phyloP scores from a whole-genome alignment of 2,113 vertebrate species.

The Madoqua kirkii region DNA sequence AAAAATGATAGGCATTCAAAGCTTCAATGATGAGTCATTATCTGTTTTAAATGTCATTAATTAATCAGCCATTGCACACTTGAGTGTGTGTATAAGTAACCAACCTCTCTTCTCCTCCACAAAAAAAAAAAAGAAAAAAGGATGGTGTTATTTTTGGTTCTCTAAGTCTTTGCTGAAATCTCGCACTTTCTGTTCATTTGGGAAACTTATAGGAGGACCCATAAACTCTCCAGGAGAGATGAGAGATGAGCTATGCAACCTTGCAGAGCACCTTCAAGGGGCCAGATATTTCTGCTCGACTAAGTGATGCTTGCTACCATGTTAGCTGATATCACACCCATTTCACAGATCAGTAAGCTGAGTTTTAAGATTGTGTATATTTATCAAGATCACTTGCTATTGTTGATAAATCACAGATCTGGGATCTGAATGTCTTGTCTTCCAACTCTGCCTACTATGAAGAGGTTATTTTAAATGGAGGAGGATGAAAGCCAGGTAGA shows the following conservation, averaged over 20 bases:
- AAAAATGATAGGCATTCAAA: neutral
- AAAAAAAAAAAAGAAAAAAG: neutral
- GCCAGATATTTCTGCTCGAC: neutral
- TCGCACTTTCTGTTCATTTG: neutral
- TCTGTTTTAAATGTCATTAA: neutral
- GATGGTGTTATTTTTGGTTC: neutral
- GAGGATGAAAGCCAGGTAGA: neutral
- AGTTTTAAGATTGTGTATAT: neutral
- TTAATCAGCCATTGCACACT: neutral
- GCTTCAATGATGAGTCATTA: neutral
- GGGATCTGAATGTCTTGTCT: neutral
- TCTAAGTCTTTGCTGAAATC: neutral
- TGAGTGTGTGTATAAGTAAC: neutral
- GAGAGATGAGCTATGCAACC: neutral
- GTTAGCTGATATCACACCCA: neutral
- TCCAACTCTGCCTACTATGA: neutral
- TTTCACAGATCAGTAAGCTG: neutral
- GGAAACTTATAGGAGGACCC: neutral
- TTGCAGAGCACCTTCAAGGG: neutral
- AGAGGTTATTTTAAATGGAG: neutral
- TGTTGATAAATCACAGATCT: neutral
- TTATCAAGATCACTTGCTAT: neutral
- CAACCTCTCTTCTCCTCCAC: neutral
- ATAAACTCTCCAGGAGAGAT: neutral
- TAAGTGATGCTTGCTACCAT: neutral